These are phyloP conservation scores for Sebastolobus alascanus DNA, from an alignment of 2,797 vertebrate species.

Conservation along the genomic window DNA sequence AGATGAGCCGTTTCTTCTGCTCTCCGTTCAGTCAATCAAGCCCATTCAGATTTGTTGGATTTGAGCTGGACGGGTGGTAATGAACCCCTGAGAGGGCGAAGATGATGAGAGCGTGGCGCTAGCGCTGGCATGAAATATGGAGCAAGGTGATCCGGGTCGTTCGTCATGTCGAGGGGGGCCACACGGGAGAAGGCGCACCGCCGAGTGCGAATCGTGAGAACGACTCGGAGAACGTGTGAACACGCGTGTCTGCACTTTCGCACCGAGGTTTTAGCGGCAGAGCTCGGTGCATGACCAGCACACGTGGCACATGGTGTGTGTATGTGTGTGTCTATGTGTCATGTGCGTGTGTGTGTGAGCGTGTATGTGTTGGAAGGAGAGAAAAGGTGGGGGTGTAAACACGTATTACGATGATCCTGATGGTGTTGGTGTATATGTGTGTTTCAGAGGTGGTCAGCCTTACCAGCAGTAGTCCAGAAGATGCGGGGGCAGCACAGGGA, in stretches of 20 bases:
- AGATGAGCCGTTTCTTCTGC: constrained; percentile 41
- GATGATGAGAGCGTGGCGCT: constrained; percentile 55
- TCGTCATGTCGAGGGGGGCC: constrained; percentile 67
- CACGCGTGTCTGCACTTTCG: constrained; percentile 52
- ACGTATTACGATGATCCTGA: constrained; percentile 19
- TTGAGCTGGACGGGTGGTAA: constrained; percentile 66
- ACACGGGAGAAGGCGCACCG: constrained; percentile 49
- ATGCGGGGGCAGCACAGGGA: constrained; percentile 97
- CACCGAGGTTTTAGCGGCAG: constrained; percentile 25
- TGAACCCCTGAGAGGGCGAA: constrained; percentile 72
- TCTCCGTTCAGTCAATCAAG: constrained; percentile 56
- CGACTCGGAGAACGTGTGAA: constrained; percentile 47
- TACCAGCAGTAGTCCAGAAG: constrained; percentile 99
- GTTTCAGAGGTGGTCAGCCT: constrained; percentile 75
- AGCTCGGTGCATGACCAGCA: constrained; percentile 19
- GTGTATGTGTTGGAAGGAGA: neutral
- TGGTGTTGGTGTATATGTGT: constrained; percentile 10
- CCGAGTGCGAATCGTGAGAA: constrained; percentile 47
- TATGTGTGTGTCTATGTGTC: constrained; percentile 19
- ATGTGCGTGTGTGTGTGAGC: constrained; percentile 2
- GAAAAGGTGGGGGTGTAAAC: constrained; percentile 26
- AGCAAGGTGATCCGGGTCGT: constrained; percentile 67
- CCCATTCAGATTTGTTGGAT: constrained; percentile 62
- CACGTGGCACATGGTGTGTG: constrained; percentile 3
- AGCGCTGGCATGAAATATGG: constrained; percentile 74